A percentile compares a stretch with the other conserved stretches of the same genome.
These are phyloP conservation scores for Lagocephalus sceleratus DNA, from an alignment of 2,797 vertebrate species.

Conservation along the genomic window DNA sequence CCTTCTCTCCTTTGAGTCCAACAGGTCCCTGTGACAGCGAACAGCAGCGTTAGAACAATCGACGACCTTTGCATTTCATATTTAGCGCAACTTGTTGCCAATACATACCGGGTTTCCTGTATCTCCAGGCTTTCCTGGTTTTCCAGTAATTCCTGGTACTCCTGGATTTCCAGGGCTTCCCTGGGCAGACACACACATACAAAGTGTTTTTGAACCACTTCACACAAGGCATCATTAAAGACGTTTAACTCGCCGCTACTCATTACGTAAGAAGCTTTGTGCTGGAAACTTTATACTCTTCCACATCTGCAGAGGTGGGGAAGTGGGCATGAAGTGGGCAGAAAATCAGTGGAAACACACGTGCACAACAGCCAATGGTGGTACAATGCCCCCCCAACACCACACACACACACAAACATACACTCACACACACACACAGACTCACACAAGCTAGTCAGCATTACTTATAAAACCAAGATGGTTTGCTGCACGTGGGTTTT, in stretches of 20 bases:
- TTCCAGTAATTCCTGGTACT: conserved; percentile 88
- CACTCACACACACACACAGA: conserved; percentile 14
- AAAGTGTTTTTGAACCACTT: conserved; percentile 31
- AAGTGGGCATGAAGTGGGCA: conserved; percentile 21
- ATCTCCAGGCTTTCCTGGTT: conserved; percentile 91
- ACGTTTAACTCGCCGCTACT: conserved; percentile 36
- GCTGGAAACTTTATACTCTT: conserved; percentile 26
- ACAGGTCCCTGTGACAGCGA: conserved; percentile 79
- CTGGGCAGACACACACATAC: conserved; percentile 60
- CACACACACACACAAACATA: conserved; percentile 7
- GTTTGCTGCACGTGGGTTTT: conserved; percentile 42
- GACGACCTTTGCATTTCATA: background rate
- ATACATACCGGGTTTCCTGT: conserved; percentile 85
- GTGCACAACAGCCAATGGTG: conserved; percentile 17
- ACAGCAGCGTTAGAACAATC: conserved; percentile 16
- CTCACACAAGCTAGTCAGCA: conserved; percentile 17
- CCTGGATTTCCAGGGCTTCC: conserved; percentile 92
- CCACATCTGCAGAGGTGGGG: conserved; percentile 41
- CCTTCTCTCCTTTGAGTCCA: conserved; percentile 96
- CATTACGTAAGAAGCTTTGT: conserved; percentile 40
- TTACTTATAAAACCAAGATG: conserved; percentile 32
- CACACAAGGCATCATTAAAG: conserved; percentile 40
- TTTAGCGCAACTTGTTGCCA: background rate
- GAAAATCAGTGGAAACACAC: conserved; percentile 49
- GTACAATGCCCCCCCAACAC: background rate